These are phyloP conservation scores for Microcebus murinus DNA, from an alignment of 2,113 vertebrate genomes.

Conservation along the genomic window DNA sequence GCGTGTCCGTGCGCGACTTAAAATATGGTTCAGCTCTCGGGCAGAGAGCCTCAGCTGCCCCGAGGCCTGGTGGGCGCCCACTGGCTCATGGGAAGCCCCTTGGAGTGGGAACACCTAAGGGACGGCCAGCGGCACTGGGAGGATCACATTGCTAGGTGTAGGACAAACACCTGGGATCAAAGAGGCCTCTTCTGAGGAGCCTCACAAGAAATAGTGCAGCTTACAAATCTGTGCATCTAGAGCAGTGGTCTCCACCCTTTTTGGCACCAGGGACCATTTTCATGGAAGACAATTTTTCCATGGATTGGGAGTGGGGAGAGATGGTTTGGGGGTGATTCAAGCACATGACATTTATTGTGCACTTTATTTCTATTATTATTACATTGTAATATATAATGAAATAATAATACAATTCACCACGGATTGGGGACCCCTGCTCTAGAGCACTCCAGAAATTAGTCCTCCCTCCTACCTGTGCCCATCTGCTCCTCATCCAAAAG, in stretches of 20 bases:
- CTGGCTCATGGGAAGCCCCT: accelerated
- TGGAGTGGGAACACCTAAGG: accelerated
- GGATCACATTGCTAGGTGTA: accelerated
- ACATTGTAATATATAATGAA: too few relatives aligned
- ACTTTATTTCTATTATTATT: too few relatives aligned
- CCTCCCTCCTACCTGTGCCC: accelerated
- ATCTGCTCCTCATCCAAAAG: not conserved
- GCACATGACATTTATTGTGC: too few relatives aligned
- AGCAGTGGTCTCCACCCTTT: too few relatives aligned
- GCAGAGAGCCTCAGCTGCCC: not conserved
- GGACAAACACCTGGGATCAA: not conserved
- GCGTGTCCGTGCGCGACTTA: not conserved
- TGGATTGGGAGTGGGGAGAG: too few relatives aligned
- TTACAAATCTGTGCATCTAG: not conserved
- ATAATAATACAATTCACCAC: too few relatives aligned
- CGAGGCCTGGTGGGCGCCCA: too few relatives aligned
- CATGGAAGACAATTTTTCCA: too few relatives aligned
- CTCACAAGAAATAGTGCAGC: accelerated
- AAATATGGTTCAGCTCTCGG: not conserved
- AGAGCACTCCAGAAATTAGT: not conserved
- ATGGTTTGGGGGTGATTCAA: too few relatives aligned
- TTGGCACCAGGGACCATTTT: too few relatives aligned
- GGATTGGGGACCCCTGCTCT: too few relatives aligned
- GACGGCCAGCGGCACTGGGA: too few relatives aligned
- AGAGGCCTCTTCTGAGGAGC: not conserved